Conservation (phyloP, 1,140 invertebrate genomes). For the Orchestia grillus region DNA sequence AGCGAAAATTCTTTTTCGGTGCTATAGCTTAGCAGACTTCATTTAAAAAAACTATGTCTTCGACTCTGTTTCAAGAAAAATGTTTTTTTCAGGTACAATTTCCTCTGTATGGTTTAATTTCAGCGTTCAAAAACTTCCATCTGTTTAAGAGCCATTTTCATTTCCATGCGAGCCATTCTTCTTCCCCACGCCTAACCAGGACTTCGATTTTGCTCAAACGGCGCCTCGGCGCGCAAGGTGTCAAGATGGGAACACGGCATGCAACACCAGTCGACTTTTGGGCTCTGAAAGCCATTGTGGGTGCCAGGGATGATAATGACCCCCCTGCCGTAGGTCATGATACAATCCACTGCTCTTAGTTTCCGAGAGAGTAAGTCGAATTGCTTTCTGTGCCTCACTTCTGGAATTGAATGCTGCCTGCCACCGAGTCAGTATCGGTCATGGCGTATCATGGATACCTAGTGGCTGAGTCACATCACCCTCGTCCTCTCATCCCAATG, state of each 20-base stretch:
- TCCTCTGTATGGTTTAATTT: background rate
- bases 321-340: background rate
- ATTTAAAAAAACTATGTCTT: too few relatives aligned
- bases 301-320: background rate
- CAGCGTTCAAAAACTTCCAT: background rate
- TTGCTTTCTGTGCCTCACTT: background rate
- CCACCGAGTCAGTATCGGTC: background rate
- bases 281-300: background rate
- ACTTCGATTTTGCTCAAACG: background rate
- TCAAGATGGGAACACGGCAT: background rate
- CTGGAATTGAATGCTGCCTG: background rate
- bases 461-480: background rate
- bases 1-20: too few relatives aligned
- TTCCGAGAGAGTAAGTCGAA: background rate
- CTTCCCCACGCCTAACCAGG: background rate
- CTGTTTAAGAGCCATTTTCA: background rate
- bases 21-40: too few relatives aligned
- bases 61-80: too few relatives aligned
- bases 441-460: background rate
- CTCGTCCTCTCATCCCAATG: background rate
- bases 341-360: slow-evolving; percentile 9
- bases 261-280: background rate
- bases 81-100: background rate
- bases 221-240: background rate
- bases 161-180: background rate